phyloP scores from a whole-genome alignment of 2,797 vertebrate genomes.

The Microtus californicus region DNA sequence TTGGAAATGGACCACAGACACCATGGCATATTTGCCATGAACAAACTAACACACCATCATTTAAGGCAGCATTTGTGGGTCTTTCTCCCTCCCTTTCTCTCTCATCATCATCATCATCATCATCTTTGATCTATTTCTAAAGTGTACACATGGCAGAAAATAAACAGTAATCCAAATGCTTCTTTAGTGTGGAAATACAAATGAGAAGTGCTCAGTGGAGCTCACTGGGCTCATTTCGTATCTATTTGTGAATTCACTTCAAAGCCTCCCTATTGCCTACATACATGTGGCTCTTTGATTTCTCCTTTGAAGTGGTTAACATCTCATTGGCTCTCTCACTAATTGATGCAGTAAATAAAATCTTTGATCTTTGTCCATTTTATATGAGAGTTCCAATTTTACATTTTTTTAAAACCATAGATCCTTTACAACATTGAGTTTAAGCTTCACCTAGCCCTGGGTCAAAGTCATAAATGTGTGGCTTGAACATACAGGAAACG shows the following conservation, averaged over 20 bases:
- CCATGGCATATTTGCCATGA: background rate
- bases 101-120: background rate
- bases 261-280: background rate
- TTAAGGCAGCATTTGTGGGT: background rate
- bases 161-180: slow-evolving; percentile 34
- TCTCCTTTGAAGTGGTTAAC: slow-evolving; percentile 47
- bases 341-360: slow-evolving; percentile 54
- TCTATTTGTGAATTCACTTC: slow-evolving; percentile 51
- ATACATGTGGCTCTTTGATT: slow-evolving; percentile 25
- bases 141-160: slow-evolving; percentile 25
- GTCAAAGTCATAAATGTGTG: background rate
- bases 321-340: slow-evolving; percentile 21
- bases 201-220: slow-evolving; percentile 1
- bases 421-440: background rate
- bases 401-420: background rate
- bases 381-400: slow-evolving; percentile 50
- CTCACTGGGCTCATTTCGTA: slow-evolving; percentile 16
- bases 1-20: background rate
- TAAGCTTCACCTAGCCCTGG: background rate
- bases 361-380: slow-evolving; percentile 38
- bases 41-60: background rate
- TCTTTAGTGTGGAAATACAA: background rate
- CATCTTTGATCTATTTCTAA: slow-evolving; percentile 46
- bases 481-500: background rate
- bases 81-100: background rate